phyloP scores from a whole-genome alignment of 2,113 vertebrate species.

The Prunella fulvescens region DNA sequence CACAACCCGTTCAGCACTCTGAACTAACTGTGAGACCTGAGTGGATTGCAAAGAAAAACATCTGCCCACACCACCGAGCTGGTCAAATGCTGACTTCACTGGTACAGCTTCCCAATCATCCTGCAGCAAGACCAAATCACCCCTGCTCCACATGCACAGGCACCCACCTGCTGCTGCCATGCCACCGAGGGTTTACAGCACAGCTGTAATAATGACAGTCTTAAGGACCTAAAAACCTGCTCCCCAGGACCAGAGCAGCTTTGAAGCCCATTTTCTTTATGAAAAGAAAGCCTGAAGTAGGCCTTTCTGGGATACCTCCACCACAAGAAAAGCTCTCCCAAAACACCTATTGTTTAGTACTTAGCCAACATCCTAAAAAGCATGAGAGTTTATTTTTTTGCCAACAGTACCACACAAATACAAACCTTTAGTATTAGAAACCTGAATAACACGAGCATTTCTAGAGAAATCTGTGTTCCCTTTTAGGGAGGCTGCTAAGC shows the following conservation, averaged over 20 bases:
- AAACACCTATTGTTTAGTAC: neutral
- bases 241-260: neutral
- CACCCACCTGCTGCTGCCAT: neutral
- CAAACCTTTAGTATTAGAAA: neutral
- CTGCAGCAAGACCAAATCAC: neutral
- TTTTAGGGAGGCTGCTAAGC: neutral
- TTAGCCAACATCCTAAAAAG: neutral
- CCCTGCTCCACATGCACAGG: neutral
- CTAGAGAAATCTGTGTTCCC: neutral
- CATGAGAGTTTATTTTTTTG: neutral
- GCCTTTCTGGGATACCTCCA: neutral
- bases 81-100: fast-evolving
- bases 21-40: neutral
- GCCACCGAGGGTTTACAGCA: neutral
- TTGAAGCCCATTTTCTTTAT: neutral
- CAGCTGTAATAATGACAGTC: fast-evolving
- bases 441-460: neutral
- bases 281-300: neutral
- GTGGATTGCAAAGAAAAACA: neutral
- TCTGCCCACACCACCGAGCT: neutral
- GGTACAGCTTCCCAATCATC: neutral
- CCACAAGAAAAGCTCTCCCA: neutral
- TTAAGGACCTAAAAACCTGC: neutral
- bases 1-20: fast-evolving
- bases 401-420: neutral